Percentiles rank a stretch among this genome's conserved stretches.
These are phyloP conservation scores for Eupithecia abbreviata DNA, from an alignment of 2,888 invertebrate genomes.

Conservation along the genomic window DNA sequence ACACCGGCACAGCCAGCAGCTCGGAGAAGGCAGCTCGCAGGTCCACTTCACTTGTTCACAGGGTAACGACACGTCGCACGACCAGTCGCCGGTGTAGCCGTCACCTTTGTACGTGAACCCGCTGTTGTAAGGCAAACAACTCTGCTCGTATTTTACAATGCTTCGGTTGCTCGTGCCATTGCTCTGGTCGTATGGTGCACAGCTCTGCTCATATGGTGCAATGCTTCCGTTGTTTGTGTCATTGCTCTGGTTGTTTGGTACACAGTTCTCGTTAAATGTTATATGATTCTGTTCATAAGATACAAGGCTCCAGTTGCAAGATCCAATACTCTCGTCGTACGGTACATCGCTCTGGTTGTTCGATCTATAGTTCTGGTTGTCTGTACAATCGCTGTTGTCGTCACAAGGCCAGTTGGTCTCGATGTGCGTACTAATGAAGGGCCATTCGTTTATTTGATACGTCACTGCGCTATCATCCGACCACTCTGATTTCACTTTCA, in stretches of 20 bases:
- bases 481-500: neutral
- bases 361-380: neutral
- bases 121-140: neutral
- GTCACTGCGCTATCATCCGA: neutral
- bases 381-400: neutral
- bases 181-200: neutral
- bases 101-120: neutral
- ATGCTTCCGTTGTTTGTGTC: neutral
- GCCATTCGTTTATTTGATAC: neutral
- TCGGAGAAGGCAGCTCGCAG: slow-evolving; percentile 7
- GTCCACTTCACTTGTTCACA: neutral
- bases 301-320: neutral
- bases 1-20: slow-evolving; percentile 45
- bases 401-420: neutral
- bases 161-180: no score
- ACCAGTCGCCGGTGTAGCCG: neutral
- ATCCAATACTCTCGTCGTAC: neutral
- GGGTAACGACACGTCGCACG: neutral
- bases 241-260: neutral
- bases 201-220: no score
- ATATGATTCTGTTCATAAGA: neutral
- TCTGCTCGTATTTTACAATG: neutral
- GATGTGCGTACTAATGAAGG: neutral
- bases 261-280: neutral
- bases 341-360: neutral